Evolutionary conservation across 2,797 vertebrate genomes (phyloP).

Genomic region (Pogonophryne albipinna): DNA sequence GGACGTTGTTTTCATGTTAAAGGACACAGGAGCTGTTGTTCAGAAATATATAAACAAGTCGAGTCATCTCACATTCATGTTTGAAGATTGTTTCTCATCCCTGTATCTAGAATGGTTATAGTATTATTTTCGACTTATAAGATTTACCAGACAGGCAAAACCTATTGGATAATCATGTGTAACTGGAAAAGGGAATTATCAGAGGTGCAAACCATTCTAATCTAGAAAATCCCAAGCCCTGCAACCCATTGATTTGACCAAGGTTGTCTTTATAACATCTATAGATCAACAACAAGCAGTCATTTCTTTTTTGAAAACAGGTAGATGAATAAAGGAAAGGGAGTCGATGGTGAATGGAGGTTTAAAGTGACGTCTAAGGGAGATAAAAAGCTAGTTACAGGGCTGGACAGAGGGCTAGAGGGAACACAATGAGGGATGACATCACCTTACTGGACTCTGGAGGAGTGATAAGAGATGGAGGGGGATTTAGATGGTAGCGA

Average conservation of each 20-base stretch:
- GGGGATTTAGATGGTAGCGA: conserved; percentile 62
- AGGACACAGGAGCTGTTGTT: conserved; percentile 49
- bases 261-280: background rate
- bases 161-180: background rate
- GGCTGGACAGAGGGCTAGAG: conserved; percentile 35
- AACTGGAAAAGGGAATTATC: background rate
- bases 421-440: conserved; percentile 64
- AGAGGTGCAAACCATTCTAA: background rate
- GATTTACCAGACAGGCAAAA: background rate
- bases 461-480: conserved; percentile 60
- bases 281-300: conserved; percentile 4
- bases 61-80: background rate
- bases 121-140: background rate
- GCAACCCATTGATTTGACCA: background rate
- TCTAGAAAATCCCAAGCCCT: background rate
- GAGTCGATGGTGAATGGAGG: conserved; percentile 20
- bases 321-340: conserved; percentile 1
- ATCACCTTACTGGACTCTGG: conserved; percentile 59
- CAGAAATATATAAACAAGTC: conserved; percentile 7
- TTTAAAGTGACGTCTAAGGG: conserved; percentile 36
- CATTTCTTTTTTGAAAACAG: conserved; percentile 16
- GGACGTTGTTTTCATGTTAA: conserved; percentile 55
- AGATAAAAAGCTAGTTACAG: conserved; percentile 52
- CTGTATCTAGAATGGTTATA: background rate
- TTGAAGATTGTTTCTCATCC: conserved; percentile 1